Evolutionary conservation across 2,797 vertebrate species (phyloP).

Genomic region (Enteromius afrohamiltoni): DNA sequence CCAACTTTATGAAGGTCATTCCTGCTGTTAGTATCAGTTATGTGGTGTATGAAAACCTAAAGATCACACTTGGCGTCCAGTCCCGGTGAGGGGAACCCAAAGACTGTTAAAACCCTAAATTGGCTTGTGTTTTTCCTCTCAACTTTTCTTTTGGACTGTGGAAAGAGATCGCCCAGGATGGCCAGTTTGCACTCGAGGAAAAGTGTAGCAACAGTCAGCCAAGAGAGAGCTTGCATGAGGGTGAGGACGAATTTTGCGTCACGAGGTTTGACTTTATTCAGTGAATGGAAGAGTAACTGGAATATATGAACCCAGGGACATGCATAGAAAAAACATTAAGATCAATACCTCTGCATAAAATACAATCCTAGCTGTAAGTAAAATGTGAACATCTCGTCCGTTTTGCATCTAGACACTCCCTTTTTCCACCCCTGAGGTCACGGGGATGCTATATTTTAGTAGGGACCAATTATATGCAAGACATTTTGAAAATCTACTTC

Average conservation of each 20-base stretch:
- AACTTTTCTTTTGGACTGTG: slow-evolving; percentile 27
- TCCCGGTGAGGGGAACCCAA: slow-evolving; percentile 72
- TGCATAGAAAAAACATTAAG: background rate
- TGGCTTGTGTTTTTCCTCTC: background rate
- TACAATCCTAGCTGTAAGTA: slow-evolving; percentile 6
- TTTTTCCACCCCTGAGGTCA: background rate
- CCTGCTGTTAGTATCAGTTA: slow-evolving; percentile 92
- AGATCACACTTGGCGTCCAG: slow-evolving; percentile 84
- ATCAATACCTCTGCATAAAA: background rate
- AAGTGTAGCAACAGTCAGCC: background rate
- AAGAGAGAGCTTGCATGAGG: background rate
- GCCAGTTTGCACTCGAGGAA: background rate
- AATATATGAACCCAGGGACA: slow-evolving; percentile 54
- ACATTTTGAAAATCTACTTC: background rate
- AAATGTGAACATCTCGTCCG: background rate
- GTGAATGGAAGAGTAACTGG: slow-evolving; percentile 37
- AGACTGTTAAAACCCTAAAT: slow-evolving; percentile 5
- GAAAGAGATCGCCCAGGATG: background rate
- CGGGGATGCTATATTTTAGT: slow-evolving; percentile 16
- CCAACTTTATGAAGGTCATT: slow-evolving; percentile 94
- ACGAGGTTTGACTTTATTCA: slow-evolving; percentile 42
- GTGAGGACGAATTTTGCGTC: background rate
- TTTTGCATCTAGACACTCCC: background rate
- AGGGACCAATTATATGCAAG: slow-evolving; percentile 42
- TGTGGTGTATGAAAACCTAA: slow-evolving; percentile 89